phyloP scores from a whole-genome alignment of 2,113 vertebrate species.

The Eulemur rufifrons region DNA sequence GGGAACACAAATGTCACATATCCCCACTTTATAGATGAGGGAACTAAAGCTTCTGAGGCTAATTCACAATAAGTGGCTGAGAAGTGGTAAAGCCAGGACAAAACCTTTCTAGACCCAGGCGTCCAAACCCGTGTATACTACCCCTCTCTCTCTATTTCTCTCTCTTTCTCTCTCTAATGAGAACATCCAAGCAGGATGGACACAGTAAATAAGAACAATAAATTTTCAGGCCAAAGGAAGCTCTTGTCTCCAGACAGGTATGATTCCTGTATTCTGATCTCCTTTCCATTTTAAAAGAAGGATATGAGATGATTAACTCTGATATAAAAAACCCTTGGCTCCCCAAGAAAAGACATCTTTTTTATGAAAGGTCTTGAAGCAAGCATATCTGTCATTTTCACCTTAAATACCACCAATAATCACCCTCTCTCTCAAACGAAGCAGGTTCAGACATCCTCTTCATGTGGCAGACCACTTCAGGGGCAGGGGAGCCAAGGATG shows the following conservation, averaged over 20 bases:
- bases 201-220: neutral
- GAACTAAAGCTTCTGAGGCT: neutral
- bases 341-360: neutral
- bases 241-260: neutral
- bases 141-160: too few species aligned
- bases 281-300: neutral
- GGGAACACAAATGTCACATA: too few species aligned
- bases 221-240: neutral
- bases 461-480: fast-evolving
- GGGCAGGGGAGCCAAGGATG: fast-evolving
- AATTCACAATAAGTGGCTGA: neutral
- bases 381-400: neutral
- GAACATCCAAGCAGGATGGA: neutral
- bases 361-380: neutral
- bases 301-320: neutral
- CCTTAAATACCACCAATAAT: neutral
- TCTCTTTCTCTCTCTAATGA: neutral
- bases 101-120: neutral
- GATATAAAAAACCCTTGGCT: neutral
- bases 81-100: neutral
- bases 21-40: neutral
- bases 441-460: neutral
- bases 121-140: too few species aligned
- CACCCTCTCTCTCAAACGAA: neutral
- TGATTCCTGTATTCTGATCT: neutral